phyloP scores from a whole-genome alignment of 2,113 vertebrate genomes.

The Lagenorhynchus albirostris region DNA sequence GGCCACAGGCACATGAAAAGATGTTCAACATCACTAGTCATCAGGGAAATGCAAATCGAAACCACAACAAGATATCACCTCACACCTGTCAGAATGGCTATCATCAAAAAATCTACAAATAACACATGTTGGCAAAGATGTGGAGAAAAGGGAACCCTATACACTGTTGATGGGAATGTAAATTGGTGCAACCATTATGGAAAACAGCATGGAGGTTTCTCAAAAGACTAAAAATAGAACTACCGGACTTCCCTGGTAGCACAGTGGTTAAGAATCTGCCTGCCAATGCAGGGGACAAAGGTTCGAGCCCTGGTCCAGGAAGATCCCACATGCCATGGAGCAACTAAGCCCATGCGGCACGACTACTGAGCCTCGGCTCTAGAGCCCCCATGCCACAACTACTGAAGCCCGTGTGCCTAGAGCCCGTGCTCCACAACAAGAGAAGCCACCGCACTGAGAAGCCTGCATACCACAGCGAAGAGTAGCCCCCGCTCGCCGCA shows the following conservation, averaged over 20 bases:
- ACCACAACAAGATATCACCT: background rate
- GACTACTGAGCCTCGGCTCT: too few species aligned
- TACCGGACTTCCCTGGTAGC: background rate
- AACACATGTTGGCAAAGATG: background rate
- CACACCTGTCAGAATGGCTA: background rate
- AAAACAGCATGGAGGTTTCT: background rate
- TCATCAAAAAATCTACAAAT: background rate
- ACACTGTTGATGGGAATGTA: background rate
- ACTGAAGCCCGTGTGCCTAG: too few species aligned
- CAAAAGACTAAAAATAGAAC: background rate
- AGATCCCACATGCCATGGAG: too few species aligned
- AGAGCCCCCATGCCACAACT: fast-evolving
- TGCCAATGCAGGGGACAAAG: too few species aligned
- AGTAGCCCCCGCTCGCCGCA: too few species aligned
- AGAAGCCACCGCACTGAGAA: too few species aligned
- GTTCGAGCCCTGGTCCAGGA: too few species aligned
- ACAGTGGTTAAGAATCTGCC: too few species aligned
- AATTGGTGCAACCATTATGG: background rate
- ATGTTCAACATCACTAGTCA: background rate
- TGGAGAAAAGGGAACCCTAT: background rate
- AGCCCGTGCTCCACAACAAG: too few species aligned
- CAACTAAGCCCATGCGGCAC: too few species aligned
- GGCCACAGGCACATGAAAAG: background rate
- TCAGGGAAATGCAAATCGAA: background rate
- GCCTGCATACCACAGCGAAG: too few species aligned